A percentile compares a stretch with the other conserved stretches of the same genome.
phyloP scores from a whole-genome alignment of 2,797 vertebrate genomes.

The Malacoctenus gilli region DNA sequence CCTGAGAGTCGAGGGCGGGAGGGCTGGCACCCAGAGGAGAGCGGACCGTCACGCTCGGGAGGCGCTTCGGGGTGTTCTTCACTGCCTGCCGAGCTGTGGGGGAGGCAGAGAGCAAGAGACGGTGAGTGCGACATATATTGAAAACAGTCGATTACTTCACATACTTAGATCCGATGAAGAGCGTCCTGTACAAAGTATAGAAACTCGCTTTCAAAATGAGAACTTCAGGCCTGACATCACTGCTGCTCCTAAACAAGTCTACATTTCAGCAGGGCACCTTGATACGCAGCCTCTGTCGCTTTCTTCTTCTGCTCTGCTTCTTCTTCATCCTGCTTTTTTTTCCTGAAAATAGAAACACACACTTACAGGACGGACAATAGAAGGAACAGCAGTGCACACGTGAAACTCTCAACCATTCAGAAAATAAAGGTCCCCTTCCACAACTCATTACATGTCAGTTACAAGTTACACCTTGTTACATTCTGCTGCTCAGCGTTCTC shows the following conservation, averaged over 20 bases:
- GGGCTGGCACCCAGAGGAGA: conserved; percentile 91
- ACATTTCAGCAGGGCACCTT: conserved; percentile 75
- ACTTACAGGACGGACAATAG: neutral
- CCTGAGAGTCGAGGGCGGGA: conserved; percentile 85
- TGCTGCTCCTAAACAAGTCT: too few species aligned
- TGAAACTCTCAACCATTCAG: neutral
- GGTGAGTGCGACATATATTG: too few species aligned
- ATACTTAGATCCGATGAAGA: too few species aligned
- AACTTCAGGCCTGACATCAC: too few species aligned
- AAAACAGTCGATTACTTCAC: too few species aligned
- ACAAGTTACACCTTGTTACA: too few species aligned
- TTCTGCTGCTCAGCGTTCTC: too few species aligned
- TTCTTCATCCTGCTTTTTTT: conserved; percentile 95
- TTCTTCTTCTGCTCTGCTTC: conserved; percentile 95
- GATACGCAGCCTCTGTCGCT: conserved; percentile 94
- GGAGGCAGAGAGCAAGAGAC: neutral
- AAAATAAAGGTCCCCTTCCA: too few species aligned
- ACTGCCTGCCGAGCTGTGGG: conserved; percentile 91
- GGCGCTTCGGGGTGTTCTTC: conserved; percentile 93
- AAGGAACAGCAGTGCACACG: neutral
- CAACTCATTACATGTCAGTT: too few species aligned
- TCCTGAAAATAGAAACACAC: conserved; percentile 78
- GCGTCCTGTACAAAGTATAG: too few species aligned
- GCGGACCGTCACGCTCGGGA: conserved; percentile 89
- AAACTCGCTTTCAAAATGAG: too few species aligned